Evolutionary conservation across 2,113 vertebrate species (phyloP).

Genomic region (Ptychochromis oligacanthus): DNA sequence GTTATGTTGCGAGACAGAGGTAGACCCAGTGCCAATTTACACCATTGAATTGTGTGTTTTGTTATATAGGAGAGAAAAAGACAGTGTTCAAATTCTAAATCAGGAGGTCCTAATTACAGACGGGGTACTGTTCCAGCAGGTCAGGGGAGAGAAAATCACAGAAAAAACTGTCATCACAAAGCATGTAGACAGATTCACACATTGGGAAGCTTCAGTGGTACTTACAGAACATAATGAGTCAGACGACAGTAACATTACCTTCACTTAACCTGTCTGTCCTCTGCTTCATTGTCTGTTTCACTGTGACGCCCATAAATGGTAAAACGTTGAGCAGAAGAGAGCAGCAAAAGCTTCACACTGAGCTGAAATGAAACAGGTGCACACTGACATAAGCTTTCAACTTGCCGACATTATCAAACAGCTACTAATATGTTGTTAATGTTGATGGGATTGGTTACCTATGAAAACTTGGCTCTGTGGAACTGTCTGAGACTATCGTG

Average conservation of each 20-base stretch:
- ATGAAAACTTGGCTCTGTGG: not conserved
- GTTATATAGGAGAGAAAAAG: not conserved
- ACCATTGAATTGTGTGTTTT: too few species aligned
- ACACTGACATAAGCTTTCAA: not conserved
- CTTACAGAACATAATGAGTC: not conserved
- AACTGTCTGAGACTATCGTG: too few species aligned
- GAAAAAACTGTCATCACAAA: not conserved
- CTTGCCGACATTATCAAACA: not conserved
- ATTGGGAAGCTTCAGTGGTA: not conserved
- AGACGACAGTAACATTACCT: not conserved
- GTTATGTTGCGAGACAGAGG: too few species aligned
- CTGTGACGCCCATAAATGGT: not conserved
- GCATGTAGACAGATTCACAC: not conserved
- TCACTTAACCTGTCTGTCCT: not conserved
- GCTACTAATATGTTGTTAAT: not conserved
- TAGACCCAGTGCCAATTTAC: too few species aligned
- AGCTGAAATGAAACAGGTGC: not conserved
- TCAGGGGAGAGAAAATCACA: not conserved
- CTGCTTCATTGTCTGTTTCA: not conserved
- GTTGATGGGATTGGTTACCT: not conserved
- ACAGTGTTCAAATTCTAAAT: not conserved
- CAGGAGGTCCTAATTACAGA: not conserved
- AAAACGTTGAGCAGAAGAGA: not conserved
- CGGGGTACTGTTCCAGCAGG: not conserved
- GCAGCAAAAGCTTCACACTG: not conserved